Base-by-base conservation (phyloP, 2,888 invertebrate species). In the Ochlodes sylvanus region DNA sequence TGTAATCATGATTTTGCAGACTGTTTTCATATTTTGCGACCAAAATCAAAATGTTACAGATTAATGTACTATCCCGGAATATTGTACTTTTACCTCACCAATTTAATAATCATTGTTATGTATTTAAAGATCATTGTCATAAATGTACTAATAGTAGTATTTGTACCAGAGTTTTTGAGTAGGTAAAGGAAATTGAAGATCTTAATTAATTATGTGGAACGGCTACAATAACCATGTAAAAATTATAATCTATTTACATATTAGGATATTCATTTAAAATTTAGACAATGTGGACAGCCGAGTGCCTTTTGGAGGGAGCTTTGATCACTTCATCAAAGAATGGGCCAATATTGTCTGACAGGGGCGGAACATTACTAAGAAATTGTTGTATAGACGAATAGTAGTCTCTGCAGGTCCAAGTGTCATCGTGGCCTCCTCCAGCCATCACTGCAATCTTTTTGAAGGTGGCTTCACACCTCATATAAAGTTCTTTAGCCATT, bases 391-490 rank as follows among this genome's bases (percentile, higher is more conserved):
- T 81, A 1, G 92, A 89, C 27, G 94, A 85, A 79, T 95, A 96
- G 78, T 98, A 99, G 72, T 97, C 97, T 71, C 96, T 95, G 77
- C 97, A 96, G 70, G 96, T 96, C 98, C 98, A 99, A 0, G 98
- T 99, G 86, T 99, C 98, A 81, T 99, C 98, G 87, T 99, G 99
- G 0, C 97, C 97, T 1, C 99, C 99, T 19, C 95, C 95, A 2
- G 96, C 95, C 85, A 98, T 95, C 79, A 96, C 95, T 21, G 96
- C 89, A 55, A 98, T 88, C 74, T 96, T 95, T 89, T 98, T 98
- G 76, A 95, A 94, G 21, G 94, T 87, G 71, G 98, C 96, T 41
- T 95, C 95, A 82, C 98, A 98, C 56, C 95, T 91, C 76, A 95
- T 94, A 82, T 96, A 97, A 63, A 99, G 93, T 70, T 96, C 95